Base-by-base conservation (phyloP, 2,113 vertebrate species). In the Propithecus coquereli region DNA sequence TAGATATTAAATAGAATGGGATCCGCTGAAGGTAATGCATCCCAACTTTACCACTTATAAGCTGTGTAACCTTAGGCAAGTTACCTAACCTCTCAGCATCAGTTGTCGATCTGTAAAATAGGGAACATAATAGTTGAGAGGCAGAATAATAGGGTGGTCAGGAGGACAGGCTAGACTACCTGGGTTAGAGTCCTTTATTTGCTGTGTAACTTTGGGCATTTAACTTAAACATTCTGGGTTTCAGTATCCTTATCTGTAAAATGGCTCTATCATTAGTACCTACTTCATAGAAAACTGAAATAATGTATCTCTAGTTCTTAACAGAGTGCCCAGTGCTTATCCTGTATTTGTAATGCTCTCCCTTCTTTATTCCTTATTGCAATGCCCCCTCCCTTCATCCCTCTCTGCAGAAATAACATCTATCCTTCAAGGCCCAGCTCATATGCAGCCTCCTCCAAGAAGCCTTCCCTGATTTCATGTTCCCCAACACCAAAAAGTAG, bases 1-100 rank as follows among this genome's bases (percentile, higher is more conserved):
- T 80, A 83, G 86, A 50, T 40, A 68, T n/a, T 87, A 94, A 93
- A 83, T n/a, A 76, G 59, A 96, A 94, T 25, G 71, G n/a, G 13
- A 83, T 88, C 30, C 91, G 30, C 68, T 93, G 76, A 70, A 43
- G 16, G 63, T 43, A 96, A 12, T 30, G 40, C 22, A 73, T 61
- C 57, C 32, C 10, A 40, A 40, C 57, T 86, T 94, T 79, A 65
- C 57, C 43, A 68, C 25, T 91, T 87, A 63, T 80, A 94, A 90
- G 22, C 50, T 96, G 68, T 74, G 50, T 83, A 86, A 94, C 0
- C 27, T 59, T 71, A 79, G 63, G 25, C 22, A 87, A 81, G 52
- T 77, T 47, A 81, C 5, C 65, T 82, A 90, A 73, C n/a, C n/a
- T 40, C 77, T 54, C 18, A 66, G 37, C 57, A 20, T 94, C 83